Evolutionary conservation across 2,113 vertebrate species (phyloP).

Genomic region (Chelonoidis abingdonii): DNA sequence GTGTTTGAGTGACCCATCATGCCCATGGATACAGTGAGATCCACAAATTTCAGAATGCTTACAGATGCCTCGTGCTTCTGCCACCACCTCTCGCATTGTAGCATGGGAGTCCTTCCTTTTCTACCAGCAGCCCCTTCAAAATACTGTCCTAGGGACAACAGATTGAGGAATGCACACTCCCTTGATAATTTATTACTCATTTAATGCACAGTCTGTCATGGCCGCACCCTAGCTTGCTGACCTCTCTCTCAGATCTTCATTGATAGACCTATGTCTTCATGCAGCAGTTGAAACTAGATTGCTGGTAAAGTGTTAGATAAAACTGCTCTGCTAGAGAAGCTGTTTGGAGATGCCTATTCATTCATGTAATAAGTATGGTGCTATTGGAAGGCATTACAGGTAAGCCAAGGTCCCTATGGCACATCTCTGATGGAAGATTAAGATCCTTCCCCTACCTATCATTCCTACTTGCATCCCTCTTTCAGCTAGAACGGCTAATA

Average conservation of each 20-base stretch:
- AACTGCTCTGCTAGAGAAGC: fast-evolving
- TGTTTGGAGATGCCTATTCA: not conserved
- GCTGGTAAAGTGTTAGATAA: not conserved
- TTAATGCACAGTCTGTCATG: not conserved
- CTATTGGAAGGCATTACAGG: not conserved
- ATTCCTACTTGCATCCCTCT: not conserved
- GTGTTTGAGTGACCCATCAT: not conserved
- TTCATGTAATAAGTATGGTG: not conserved
- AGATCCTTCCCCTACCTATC: fast-evolving
- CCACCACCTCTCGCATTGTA: constrained; percentile 3
- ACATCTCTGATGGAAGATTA: not conserved
- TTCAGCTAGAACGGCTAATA: not conserved
- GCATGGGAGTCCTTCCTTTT: not conserved
- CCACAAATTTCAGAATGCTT: not conserved
- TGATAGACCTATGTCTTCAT: not conserved
- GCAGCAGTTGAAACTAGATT: not conserved
- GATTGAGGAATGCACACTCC: not conserved
- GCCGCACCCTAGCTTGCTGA: not conserved
- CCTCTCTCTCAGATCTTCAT: not conserved
- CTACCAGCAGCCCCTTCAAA: constrained; percentile 44
- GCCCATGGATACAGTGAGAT: not conserved
- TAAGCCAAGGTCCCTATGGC: not conserved
- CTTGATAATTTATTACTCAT: not conserved
- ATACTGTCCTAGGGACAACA: not conserved
- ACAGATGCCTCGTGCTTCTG: constrained; percentile 36